phyloP scores from a whole-genome alignment of 2,113 vertebrate genomes.

The Polypterus senegalus region DNA sequence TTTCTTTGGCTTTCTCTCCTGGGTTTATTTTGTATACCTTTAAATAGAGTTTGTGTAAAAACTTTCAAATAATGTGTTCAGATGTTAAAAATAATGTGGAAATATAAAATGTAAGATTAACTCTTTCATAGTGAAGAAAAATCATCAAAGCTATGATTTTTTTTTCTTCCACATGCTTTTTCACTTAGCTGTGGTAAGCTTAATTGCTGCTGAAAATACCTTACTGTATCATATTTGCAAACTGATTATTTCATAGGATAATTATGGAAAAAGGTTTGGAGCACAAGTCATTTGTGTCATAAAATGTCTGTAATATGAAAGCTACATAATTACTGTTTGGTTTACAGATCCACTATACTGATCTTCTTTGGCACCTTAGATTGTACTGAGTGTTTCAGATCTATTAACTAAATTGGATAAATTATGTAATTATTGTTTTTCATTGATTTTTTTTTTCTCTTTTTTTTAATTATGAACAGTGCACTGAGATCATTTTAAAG shows the following conservation, averaged over 20 bases:
- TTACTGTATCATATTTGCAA: not conserved
- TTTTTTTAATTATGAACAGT: too few relatives aligned
- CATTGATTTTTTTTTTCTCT: not conserved
- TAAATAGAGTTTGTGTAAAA: constrained; percentile 29
- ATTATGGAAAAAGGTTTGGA: not conserved
- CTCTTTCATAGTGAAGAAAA: constrained; percentile 4
- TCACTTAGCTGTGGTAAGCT: not conserved
- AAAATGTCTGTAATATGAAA: constrained; percentile 31
- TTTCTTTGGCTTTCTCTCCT: constrained; percentile 34
- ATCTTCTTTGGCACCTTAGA: constrained; percentile 45
- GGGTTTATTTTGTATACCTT: constrained; percentile 32
- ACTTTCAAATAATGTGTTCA: not conserved
- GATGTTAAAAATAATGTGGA: not conserved
- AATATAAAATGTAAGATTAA: not conserved
- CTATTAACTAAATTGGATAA: constrained; percentile 48
- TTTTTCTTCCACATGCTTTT: not conserved
- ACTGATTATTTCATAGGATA: not conserved
- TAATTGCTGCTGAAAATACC: not conserved
- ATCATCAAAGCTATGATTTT: not conserved
- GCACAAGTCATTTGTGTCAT: not conserved
- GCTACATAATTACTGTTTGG: constrained; percentile 53
- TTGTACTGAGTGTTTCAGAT: constrained; percentile 43
- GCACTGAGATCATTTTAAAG: too few relatives aligned
- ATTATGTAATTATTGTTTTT: constrained; percentile 47
- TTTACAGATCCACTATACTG: constrained; percentile 50